phyloP scores from a whole-genome alignment of 2,888 invertebrate genomes.

The Cenopis cana region DNA sequence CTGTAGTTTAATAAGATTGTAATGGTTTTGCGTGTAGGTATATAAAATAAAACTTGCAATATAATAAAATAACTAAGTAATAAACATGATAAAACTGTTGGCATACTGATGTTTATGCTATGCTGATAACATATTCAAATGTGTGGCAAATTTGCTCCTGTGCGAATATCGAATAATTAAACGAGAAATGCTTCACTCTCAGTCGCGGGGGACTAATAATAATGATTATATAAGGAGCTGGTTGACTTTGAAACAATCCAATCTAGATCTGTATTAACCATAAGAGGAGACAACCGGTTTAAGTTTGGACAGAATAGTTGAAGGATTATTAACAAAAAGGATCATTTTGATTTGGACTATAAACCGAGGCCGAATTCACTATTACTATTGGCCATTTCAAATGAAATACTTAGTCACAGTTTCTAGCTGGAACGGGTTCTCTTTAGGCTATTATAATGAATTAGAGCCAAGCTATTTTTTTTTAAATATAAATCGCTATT shows the following conservation, averaged over 20 bases:
- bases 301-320: background rate
- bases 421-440: too few species aligned
- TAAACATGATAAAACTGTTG: conserved; percentile 4
- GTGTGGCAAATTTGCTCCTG: conserved; percentile 5
- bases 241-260: conserved; percentile 13
- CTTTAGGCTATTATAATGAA: too few species aligned
- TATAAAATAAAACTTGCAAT: background rate
- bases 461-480: background rate
- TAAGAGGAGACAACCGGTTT: background rate
- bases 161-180: conserved; percentile 15
- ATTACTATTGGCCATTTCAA: too few species aligned
- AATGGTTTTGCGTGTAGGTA: too few species aligned
- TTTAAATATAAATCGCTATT: background rate
- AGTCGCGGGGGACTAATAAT: conserved; percentile 4
- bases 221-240: conserved; percentile 10
- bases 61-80: background rate
- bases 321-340: background rate
- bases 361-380: too few species aligned
- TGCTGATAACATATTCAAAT: conserved; percentile 1
- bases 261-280: conserved; percentile 12
- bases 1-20: too few species aligned
- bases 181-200: background rate
- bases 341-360: background rate
- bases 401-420: too few species aligned
- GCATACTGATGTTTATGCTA: background rate